Percentiles rank a stretch among this genome's conserved stretches.
Conservation (phyloP, 2,888 invertebrate species). For the Willowsia nigromaculata region DNA sequence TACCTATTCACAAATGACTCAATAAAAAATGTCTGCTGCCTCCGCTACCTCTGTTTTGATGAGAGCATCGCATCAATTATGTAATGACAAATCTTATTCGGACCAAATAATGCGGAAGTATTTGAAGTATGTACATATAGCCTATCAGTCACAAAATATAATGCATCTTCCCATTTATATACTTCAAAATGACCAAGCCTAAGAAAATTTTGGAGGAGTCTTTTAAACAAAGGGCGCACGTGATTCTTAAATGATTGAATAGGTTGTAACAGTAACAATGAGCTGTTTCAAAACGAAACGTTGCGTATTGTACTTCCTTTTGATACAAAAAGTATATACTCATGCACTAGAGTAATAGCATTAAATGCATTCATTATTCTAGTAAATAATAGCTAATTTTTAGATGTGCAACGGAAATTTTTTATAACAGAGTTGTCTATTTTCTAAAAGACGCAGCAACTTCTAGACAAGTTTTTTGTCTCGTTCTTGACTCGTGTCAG, state of each 20-base stretch:
- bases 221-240: too few relatives aligned
- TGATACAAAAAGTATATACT: too few relatives aligned
- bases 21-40: neutral
- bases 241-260: too few relatives aligned
- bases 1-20: neutral
- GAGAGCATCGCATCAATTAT: neutral
- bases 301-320: too few relatives aligned
- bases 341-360: too few relatives aligned
- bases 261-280: too few relatives aligned
- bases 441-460: neutral
- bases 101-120: constrained; percentile 8
- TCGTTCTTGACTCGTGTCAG: constrained; percentile 31
- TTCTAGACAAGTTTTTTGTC: constrained; percentile 50
- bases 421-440: neutral
- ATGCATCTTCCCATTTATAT: neutral
- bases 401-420: too few relatives aligned
- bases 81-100: neutral
- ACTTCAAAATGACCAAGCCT: neutral
- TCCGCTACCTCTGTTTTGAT: neutral
- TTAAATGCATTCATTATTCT: too few relatives aligned
- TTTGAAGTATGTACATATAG: neutral
- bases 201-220: neutral
- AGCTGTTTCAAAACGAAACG: too few relatives aligned
- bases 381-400: too few relatives aligned
- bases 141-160: too few relatives aligned